Evolutionary conservation across 2,797 vertebrate genomes (phyloP).

Genomic region (Dendrocincla fuliginosa): DNA sequence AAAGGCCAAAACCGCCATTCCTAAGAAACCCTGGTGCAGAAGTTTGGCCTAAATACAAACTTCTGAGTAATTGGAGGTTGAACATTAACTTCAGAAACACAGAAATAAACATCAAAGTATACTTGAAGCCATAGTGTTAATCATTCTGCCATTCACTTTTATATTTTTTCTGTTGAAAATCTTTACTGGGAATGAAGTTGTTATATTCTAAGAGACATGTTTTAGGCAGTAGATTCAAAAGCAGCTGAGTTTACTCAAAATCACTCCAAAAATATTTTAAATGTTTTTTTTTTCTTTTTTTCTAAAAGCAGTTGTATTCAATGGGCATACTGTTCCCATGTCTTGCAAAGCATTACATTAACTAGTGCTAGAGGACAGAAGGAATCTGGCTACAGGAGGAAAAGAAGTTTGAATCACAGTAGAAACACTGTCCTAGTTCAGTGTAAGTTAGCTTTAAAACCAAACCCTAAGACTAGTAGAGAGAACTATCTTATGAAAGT

Average conservation of each 20-base stretch:
- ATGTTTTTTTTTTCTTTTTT: background rate
- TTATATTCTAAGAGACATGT: background rate
- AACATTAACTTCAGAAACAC: background rate
- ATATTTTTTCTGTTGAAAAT: background rate
- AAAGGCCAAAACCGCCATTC: background rate
- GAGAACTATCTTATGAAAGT: background rate
- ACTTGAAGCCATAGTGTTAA: background rate
- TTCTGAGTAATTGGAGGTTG: background rate
- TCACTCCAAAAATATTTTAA: background rate
- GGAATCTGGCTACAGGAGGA: background rate
- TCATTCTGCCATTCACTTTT: background rate
- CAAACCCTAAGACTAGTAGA: background rate
- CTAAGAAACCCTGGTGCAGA: background rate
- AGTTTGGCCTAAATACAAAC: background rate
- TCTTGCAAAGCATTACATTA: background rate
- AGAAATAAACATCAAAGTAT: conserved; percentile 25
- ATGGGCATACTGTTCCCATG: background rate
- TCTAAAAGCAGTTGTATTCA: background rate
- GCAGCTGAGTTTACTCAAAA: background rate
- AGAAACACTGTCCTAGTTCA: background rate
- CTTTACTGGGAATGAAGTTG: background rate
- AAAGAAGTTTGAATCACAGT: background rate
- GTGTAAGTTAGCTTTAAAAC: background rate
- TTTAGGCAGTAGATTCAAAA: background rate
- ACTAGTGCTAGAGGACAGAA: background rate